Base-by-base conservation (phyloP, 2,113 vertebrate genomes). In the Cephalopholis sonnerati region DNA sequence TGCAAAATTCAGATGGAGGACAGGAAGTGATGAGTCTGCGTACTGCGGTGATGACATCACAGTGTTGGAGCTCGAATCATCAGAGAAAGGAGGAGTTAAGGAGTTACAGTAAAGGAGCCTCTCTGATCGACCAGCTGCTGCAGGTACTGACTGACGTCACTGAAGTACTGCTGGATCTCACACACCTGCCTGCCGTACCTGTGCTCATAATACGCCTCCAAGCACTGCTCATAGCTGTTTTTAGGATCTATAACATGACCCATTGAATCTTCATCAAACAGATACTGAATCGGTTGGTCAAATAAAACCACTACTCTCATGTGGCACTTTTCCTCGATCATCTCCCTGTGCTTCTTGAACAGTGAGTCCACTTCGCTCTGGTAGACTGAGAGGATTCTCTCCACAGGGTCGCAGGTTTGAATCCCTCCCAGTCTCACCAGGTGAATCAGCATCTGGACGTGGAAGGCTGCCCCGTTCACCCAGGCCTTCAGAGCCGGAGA, bases 381-480 rank as follows among this genome's bases (percentile, higher is more conserved):
- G 53, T 54, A 54, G 11, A 18, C 22, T n/a, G 22, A n/a, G 53
- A 54, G 22, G 53, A 54, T 3, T 12, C 17, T 53, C 44, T 70
- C 9, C 7, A 41, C 57, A 1, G 65, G n/a, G 44, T 70, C 1
- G 4, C 41, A 53, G 27, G 44, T 70, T 9, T 41, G 22, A 13
- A 1, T 41, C 16, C 57, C 65, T 71, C 48, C 17, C 0, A 79
- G 57, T 59, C 58, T 71, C 55, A 62, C n/a, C 77, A 70, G 77
- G 46, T 79, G 77, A 20, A 79, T 54, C 67, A 79, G 32, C 48
- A 70, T 54, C 29, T 71, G 77, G 57, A 79, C 11, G 32, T 79
- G 67, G n/a, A 79, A 70, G 57, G 67, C 67, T 0, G 67, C 67
- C 11, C 66, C 58, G 48, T 71, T 79, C 46, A 79, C 58, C 77